Base-by-base conservation (phyloP, 2,113 vertebrate species). In the Acanthochromis polyacanthus region DNA sequence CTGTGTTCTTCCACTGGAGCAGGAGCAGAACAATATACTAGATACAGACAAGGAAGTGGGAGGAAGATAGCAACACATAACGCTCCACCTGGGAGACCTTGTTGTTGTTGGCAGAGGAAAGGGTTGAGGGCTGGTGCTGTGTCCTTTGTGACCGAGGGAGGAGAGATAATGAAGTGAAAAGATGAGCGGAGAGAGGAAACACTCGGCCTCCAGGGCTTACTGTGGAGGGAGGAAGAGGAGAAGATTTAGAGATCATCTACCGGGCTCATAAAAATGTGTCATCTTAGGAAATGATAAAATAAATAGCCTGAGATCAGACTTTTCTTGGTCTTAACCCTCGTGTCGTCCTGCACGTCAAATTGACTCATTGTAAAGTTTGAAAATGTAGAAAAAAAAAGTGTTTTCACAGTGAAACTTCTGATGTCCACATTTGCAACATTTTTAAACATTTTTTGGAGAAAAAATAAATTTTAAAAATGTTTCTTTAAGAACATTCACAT, bases 101-200 rank as follows among this genome's bases (percentile, higher is more conserved):
- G 92, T 95, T 95, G 92, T 93, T 93, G 84, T 75, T 82, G 68
- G 70, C 16, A 80, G 78, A 82, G 78, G 84, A 82, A 76, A 67
- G 70, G 57, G 77, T 73, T 61, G 72, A 90, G 86, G 86, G 71
- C 80, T 77, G 73, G 36, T 20, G 69, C 71, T 75, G 90, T 92
- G 93, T 94, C 94, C 94, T 95, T 93, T 90, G 92, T 93, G 94
- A 94, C 90, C 85, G 87, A 79, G 82, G 74, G 79, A 90, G 89
- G 82, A 75, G 75, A 89, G 81, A 89, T 93, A 94, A 94, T 88
- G 90, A 93, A 91, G 93, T 89, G 66, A 83, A 83, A 87, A 82
- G 90, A 88, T 60, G 72, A 91, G 80, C 74, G 67, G 68, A 84
- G 90, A 91, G 73, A 91, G 81, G 87, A 91, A 92, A 90, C 85